Conservation (phyloP, 2,113 vertebrate species). For the Dicentrarchus labrax region DNA sequence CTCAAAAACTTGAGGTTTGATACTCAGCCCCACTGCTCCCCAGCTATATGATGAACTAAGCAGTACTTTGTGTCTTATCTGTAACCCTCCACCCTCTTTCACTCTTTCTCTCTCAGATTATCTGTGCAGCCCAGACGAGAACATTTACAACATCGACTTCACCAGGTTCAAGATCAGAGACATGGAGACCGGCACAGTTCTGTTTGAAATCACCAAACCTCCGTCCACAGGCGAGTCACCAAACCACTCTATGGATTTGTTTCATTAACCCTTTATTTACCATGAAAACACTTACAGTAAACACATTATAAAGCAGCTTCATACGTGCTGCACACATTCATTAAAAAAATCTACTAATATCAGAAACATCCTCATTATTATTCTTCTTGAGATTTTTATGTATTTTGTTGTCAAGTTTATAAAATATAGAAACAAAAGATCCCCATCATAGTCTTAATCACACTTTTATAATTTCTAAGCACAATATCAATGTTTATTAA, state of each 20-base stretch:
- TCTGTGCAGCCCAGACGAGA: conserved; percentile 94
- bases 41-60: neutral
- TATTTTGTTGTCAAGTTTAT: too few relatives aligned
- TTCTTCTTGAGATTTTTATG: too few relatives aligned
- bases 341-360: neutral
- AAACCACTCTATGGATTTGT: neutral
- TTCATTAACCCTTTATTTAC: neutral
- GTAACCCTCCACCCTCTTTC: neutral
- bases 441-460: neutral
- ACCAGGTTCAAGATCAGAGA: conserved; percentile 98
- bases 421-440: too few relatives aligned
- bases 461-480: too few relatives aligned
- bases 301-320: neutral
- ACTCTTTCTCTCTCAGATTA: conserved; percentile 86
- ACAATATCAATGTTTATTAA: too few relatives aligned
- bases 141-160: conserved; percentile 97
- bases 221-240: conserved; percentile 86
- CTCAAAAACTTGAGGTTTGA: neutral
- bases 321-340: neutral
- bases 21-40: neutral
- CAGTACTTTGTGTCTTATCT: neutral
- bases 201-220: conserved; percentile 99
- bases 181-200: conserved; percentile 95
- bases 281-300: neutral
- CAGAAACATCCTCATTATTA: neutral